Percentiles rank a stretch among this genome's conserved stretches.
Evolutionary conservation across 1,140 invertebrate genomes (phyloP).

Genomic region (Rhopalosiphum padi): DNA sequence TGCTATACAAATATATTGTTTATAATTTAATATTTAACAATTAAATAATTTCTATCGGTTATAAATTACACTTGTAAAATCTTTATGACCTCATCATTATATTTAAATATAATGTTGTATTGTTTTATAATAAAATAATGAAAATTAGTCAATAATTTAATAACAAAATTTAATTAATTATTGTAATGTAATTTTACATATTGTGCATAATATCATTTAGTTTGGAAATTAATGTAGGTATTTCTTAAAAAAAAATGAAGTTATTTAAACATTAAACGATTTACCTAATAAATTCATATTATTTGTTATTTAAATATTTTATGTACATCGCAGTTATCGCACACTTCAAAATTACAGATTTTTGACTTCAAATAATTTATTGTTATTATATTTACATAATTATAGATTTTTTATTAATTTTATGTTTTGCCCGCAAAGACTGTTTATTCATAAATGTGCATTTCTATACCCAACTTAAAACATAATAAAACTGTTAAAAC

Average conservation of each 20-base stretch:
- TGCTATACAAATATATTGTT: neutral
- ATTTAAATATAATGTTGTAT: neutral
- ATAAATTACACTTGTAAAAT: neutral
- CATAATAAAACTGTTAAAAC: neutral
- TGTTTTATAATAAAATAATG: neutral
- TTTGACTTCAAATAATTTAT: neutral
- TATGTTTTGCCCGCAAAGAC: neutral
- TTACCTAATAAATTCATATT: neutral
- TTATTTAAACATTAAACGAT: neutral
- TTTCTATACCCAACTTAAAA: neutral
- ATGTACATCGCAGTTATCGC: neutral
- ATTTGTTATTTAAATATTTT: neutral
- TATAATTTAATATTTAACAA: neutral
- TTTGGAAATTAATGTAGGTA: neutral
- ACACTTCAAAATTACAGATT: neutral
- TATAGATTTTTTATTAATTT: neutral
- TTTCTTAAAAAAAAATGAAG: neutral
- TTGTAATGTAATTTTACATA: neutral
- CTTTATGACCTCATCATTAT: neutral
- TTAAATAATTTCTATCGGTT: neutral
- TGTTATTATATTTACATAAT: neutral
- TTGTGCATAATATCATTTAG: neutral
- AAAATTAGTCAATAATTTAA: neutral
- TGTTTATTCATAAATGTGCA: neutral
- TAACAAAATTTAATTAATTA: neutral